Evolutionary conservation across 2,797 vertebrate genomes (phyloP).

Genomic region (Leptoclinus maculatus): DNA sequence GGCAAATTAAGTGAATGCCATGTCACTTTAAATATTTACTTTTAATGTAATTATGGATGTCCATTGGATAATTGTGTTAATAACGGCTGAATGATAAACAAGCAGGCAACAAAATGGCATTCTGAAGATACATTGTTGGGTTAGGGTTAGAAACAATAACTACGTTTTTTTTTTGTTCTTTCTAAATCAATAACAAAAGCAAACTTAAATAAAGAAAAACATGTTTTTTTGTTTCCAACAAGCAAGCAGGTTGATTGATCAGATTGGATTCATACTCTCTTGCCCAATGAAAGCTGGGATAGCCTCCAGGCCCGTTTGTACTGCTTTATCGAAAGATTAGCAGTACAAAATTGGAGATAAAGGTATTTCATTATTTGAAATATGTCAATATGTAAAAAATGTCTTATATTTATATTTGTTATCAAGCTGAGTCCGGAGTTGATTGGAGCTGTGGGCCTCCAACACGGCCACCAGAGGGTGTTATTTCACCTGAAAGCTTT

Average conservation of each 20-base stretch:
- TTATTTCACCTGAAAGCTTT: background rate
- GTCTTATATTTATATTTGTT: background rate
- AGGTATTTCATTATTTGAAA: rapidly evolving
- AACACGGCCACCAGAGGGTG: slow-evolving; percentile 26
- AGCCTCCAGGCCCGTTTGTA: background rate
- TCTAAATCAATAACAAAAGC: background rate
- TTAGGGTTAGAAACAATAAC: background rate
- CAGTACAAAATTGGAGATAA: background rate
- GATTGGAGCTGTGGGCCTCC: background rate
- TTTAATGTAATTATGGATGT: too few species aligned
- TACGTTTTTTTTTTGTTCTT: background rate
- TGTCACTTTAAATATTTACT: background rate
- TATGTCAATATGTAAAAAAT: background rate
- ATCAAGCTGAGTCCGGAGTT: background rate
- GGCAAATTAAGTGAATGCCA: background rate
- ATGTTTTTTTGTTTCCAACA: background rate
- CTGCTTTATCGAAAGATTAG: background rate
- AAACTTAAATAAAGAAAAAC: background rate
- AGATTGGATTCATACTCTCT: background rate
- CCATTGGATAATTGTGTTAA: background rate
- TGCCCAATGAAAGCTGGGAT: background rate
- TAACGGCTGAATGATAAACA: background rate
- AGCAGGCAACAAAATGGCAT: background rate
- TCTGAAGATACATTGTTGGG: background rate
- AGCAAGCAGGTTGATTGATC: background rate